Base-by-base conservation (phyloP, 2,888 invertebrate species). In the Urechis unicinctus region DNA sequence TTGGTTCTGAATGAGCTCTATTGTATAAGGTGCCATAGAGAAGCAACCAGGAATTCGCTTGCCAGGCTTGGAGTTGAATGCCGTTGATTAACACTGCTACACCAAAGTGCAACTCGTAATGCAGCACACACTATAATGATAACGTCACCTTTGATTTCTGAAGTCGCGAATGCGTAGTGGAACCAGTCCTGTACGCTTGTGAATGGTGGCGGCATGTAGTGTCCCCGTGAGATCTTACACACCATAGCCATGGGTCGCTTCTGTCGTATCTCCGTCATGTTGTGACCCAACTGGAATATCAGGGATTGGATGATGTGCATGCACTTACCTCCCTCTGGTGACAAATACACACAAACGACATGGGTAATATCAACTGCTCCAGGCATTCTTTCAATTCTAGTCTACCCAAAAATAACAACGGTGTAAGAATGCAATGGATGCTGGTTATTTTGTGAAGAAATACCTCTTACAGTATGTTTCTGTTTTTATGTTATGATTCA, bases 181-280 rank as follows among this genome's bases (percentile, higher is more conserved):
- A 96, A 95, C 95, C 96, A 96, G 79, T 96, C 95, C 70, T 88
- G 87, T 43, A 95, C 83, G 41, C 89, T 89, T 79, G 92, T 89
- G 79, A 94, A 94, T 80, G 94, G 94, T 30, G 94, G 95, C 61
- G 94, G 94, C 80, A 95, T 94, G 59, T 93, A 85, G 60, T 93
- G 87, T 65, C 89, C 91, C 50, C 95, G 83, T 52, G 92, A 89
- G 70, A 95, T 87, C 73, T 91, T 86, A 74, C 92, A 92, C 53
- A 96, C 92, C 9, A 91, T 93, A 25, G 91, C 95, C 91, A 92
- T 91, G 53, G 91, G 91, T 51, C 66, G 65, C 6, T 54, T 57
- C 13, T 63, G 66, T 21, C 55, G 44, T 64, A 78, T 78, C 53
- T 77, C 75, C 41, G 78, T 75, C 46, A 65, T 61, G 61, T 84